A percentile compares a stretch with the other conserved stretches of the same genome.
phyloP scores from a whole-genome alignment of 1,140 invertebrate species.

The Drosophila setifemur region DNA sequence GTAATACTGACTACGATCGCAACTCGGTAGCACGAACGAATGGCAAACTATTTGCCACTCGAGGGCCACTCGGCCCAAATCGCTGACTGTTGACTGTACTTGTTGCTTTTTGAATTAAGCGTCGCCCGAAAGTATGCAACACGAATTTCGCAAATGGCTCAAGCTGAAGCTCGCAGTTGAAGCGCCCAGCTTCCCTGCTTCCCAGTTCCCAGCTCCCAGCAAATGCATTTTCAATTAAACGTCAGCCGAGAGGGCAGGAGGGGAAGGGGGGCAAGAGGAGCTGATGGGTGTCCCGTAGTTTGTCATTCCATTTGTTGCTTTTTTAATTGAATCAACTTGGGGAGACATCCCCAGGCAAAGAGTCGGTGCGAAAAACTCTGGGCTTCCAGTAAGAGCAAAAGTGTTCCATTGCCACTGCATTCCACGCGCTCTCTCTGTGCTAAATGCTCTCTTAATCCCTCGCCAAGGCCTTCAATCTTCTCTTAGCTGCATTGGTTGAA shows the following conservation, averaged over 20 bases:
- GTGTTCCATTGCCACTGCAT: constrained; percentile 44
- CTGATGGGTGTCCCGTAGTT: not conserved
- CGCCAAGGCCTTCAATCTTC: not conserved
- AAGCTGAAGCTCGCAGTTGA: constrained; percentile 7
- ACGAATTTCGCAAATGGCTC: constrained; percentile 37
- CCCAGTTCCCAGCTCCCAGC: no score
- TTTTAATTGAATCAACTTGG: constrained; percentile 37
- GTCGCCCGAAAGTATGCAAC: constrained; percentile 33
- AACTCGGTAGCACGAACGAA: not conserved
- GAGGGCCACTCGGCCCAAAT: constrained; percentile 21
- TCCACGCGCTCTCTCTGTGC: not conserved
- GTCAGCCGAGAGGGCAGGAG: not conserved
- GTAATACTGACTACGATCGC: constrained; percentile 1
- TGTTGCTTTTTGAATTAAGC: constrained; percentile 60
- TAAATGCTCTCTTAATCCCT: no score
- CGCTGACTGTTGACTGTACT: constrained; percentile 40
- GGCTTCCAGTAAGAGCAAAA: constrained; percentile 43
- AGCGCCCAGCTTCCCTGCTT: no score
- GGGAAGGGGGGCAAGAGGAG: not conserved
- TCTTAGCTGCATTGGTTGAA: constrained; percentile 14
- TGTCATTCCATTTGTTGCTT: constrained; percentile 52
- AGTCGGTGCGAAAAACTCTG: constrained; percentile 3
- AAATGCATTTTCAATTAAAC: constrained; percentile 54
- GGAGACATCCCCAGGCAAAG: constrained; percentile 5
- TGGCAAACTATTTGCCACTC: constrained; percentile 12